Evolutionary conservation across 1,140 invertebrate genomes (phyloP), one percentile per base, ranked within the genome.

Genomic region (Papilio machaon): DNA sequence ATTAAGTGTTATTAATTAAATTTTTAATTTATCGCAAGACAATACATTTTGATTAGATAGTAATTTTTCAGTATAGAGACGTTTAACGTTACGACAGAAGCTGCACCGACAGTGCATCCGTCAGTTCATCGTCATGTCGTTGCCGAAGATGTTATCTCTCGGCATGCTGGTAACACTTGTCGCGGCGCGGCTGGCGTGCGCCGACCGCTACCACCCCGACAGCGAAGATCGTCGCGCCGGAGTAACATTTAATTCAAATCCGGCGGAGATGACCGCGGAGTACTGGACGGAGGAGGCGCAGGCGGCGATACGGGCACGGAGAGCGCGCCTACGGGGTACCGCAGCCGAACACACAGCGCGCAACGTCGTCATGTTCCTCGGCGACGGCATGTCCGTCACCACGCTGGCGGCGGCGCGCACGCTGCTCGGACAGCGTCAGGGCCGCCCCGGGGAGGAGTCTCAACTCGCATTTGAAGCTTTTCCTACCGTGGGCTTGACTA

Each of bases 301-400:
- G 47, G 85, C 74, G 0, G 79, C 54, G 2, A 64, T 83, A 11
- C 23, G 54, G 19, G 80, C 73, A 52, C 81, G 79, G 17, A 75
- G 49, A 46, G 47, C 19, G 10, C 49, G n/a, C 17, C 38, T 35
- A 38, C 74, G 64, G 17, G 54, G n/a, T 15, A 10, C 9, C 13
- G 17, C 23, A 17, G 74, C 84, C 70, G 74, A 47, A 5, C 85
- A 91, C 11, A 85, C 83, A 80, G 97, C 97, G 6, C 97, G 96
- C 85, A 97, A 97, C 89, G 94, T 97, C 0, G 96, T 98, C 23
- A 89, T 98, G 80, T 97, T 97, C 84, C 88, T 98, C 47, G 97
- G 97, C 2, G 97, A 97, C 88, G 97, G 97, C 6, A 96, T 98
- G 95, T 97, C 97, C 2, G 90, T 97, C 11, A 92, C 96, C 4